phyloP scores from a whole-genome alignment of 1,140 invertebrate species.

The Drosophila takahashii region DNA sequence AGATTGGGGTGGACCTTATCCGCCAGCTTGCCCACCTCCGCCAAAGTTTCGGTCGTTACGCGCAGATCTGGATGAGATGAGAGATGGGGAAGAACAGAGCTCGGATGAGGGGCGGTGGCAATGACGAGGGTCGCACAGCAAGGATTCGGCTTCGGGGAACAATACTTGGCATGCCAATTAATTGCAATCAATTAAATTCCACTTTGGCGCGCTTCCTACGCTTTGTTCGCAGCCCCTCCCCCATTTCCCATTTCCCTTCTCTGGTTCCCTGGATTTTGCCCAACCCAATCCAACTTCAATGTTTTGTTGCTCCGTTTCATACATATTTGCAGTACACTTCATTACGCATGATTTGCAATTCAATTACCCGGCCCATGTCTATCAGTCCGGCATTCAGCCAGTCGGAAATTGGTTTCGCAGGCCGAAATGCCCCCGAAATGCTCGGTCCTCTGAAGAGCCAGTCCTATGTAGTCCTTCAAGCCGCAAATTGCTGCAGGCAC shows the following conservation, averaged over 20 bases:
- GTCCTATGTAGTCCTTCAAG: conserved; percentile 9
- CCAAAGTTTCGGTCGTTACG: conserved; percentile 68
- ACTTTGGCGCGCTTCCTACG: conserved; percentile 34
- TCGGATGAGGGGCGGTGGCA: conserved; percentile 1
- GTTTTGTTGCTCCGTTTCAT: conserved; percentile 37
- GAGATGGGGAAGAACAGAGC: neutral
- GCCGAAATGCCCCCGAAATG: conserved; percentile 2
- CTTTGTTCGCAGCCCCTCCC: conserved; percentile 11
- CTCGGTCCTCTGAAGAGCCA: neutral
- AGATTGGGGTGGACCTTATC: conserved; percentile 30
- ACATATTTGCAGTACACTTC: conserved; percentile 73
- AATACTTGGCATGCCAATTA: conserved; percentile 59
- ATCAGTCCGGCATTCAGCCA: conserved; percentile 37
- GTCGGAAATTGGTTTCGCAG: conserved; percentile 44
- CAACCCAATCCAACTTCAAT: neutral
- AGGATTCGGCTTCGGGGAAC: neutral
- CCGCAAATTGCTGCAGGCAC: conserved; percentile 33
- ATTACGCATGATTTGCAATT: conserved; percentile 82
- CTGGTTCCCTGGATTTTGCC: neutral
- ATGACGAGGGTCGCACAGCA: conserved; percentile 13
- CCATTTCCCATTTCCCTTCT: too few relatives aligned
- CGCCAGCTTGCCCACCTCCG: conserved; percentile 38
- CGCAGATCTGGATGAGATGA: conserved; percentile 62
- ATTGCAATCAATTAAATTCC: conserved; percentile 77
- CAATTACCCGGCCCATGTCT: conserved; percentile 66